Evolutionary conservation across 2,888 invertebrate species (phyloP), one percentile per base, ranked within the genome.

Genomic region (Formica aserva): DNA sequence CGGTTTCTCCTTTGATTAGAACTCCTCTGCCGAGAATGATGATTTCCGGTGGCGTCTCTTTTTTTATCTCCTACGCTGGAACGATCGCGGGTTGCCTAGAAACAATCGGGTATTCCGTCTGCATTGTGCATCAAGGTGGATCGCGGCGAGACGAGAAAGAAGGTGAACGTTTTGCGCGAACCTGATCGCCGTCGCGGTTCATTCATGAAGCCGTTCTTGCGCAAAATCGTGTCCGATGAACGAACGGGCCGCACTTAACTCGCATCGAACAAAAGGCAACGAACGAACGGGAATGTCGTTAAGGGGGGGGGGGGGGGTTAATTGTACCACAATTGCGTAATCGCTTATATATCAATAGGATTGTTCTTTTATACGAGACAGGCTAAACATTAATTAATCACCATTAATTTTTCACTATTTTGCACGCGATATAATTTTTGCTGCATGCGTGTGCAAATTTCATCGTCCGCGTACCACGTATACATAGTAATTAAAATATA

Each of bases 11-110:
- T 86, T 85, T 78, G 88, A 93, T 92, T 91, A 92, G 91, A 92
- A 89, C 86, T 90, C 82, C 86, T 52, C 48, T 85, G 86, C 83
- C 75, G 88, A 88, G 92, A 92, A 92, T 93, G 91, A 92, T 92
- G 91, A 93, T 93, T 93, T 93, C 93, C 93, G 92, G 92, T 93
- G 93, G 93, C 92, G 93, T 93, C 91, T 92, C 89, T 92, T 92
- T 92, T 89, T 93, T 93, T 92, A 69, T 41, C 65, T 62, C 76
- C 22, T 52, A 60, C 60, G 82, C 52, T 86, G 77, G 86, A 88
- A 89, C 83, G 85, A 83, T 83, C 82, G 65, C 82, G 71, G 65
- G 38, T 62, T 87, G 88, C 83, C 88, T 91, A 90, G 91, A 92
- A 90, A 90, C 85, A 89, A 92, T 90, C 90, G 88, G 82, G 90